Evolutionary conservation across 2,113 vertebrate species (phyloP), one percentile per base, ranked within the genome.

Genomic region (Rhizomys pruinosus): DNA sequence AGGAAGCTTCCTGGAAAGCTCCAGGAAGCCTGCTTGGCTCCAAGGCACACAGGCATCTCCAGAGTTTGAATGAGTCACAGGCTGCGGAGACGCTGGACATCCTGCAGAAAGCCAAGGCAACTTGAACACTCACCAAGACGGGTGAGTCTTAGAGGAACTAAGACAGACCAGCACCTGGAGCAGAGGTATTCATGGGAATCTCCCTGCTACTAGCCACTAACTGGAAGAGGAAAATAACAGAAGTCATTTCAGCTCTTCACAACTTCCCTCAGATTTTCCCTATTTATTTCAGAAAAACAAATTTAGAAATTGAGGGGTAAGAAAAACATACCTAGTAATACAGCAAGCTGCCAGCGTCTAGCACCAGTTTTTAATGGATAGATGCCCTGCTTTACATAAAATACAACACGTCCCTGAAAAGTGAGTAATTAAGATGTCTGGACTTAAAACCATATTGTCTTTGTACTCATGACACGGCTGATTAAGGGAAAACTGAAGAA

Each of bases 281-380:
- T 96, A 84, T 92, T 96, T 94, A 93, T 37, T 42, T 80, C 44
- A 80, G 74, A 32, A 37, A 92, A 94, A 59, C 76, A 78, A 69
- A 94, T 95, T 92, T 92, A 76, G 86, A 94, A 95, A 10, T 66
- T 37, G 25, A 82, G 71, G 19, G 66, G 19, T 25, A 57, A 81
- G 39, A 78, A 76, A 92, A 80, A 88, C 34, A 74, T 47, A 87
- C 19, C 76, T 22, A 42, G 32, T 37, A 44, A 29, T 47, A 81
- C 11, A 32, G 78, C 59, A 57, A 86, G 59, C 37, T 32, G 44
- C 52, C 25, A 68, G 72, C 4, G 32, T 82, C 16, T 66, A 59
- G 64, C 73, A 93, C 66, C 22, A 17, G 76, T 39, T n/a, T 93
- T 90, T 66, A 80, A 61, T 29, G 17, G 92, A 81, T 55, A 69